Evolutionary conservation across 2,113 vertebrate genomes (phyloP).

Genomic region (Petaurus breviceps): DNA sequence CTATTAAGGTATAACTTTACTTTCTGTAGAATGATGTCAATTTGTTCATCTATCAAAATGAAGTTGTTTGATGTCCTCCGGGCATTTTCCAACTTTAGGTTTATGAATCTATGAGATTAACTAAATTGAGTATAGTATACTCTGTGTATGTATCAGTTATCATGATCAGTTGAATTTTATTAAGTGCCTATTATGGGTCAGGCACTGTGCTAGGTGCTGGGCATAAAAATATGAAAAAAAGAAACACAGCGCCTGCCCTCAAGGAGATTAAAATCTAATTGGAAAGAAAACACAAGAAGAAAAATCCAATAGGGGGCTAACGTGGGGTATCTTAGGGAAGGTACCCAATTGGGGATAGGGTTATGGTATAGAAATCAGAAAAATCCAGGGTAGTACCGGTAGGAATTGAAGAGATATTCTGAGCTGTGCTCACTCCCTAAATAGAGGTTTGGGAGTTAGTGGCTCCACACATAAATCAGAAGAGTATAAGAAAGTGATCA

Average conservation of each 20-base stretch:
- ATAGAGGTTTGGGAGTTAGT: background rate
- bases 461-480: background rate
- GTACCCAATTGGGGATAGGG: no score
- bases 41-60: no score
- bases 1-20: no score
- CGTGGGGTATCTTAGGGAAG: no score
- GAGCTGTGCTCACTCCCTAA: background rate
- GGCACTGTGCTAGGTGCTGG: no score
- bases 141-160: background rate
- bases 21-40: no score
- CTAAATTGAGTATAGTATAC: background rate
- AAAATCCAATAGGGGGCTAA: no score
- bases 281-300: no score
- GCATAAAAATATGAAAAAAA: no score
- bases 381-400: background rate
- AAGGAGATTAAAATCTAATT: no score
- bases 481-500: background rate
- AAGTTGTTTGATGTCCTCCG: no score
- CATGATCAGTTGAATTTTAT: background rate
- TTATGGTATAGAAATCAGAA: background rate
- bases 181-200: background rate
- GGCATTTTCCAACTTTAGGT: background rate
- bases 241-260: no score
- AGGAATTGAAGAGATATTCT: background rate
- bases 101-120: background rate